Conservation (phyloP, 2,797 vertebrate species). For the Morelia viridis region DNA sequence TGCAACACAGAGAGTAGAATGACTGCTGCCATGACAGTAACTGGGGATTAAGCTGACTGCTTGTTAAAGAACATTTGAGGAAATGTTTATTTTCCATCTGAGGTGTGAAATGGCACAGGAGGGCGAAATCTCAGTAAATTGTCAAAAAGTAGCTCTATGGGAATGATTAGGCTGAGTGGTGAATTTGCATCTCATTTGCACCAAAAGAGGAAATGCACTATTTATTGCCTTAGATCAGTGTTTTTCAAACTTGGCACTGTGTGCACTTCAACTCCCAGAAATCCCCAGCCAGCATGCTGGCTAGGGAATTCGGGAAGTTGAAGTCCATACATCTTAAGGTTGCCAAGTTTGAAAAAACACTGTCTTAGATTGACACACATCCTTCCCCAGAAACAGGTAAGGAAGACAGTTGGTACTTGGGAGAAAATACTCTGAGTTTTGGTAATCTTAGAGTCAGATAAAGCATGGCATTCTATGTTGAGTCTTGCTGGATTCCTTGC, state of each 20-base stretch:
- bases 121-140: slow-evolving; percentile 25
- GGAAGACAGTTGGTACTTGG: not conserved
- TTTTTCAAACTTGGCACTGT: not conserved
- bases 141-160: slow-evolving; percentile 13
- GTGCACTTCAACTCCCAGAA: not conserved
- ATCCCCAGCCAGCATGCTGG: not conserved
- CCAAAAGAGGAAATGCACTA: not conserved
- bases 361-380: not conserved
- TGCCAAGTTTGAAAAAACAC: not conserved
- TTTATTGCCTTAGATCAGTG: not conserved
- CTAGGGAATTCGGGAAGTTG: not conserved
- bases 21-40: not conserved
- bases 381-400: not conserved
- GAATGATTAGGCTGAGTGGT: slow-evolving; percentile 4
- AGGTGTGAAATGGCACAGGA: not conserved
- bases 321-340: not conserved
- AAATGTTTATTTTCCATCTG: slow-evolving; percentile 7
- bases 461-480: not conserved
- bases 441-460: too few species aligned
- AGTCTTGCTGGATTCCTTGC: not conserved
- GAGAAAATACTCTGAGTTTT: not conserved
- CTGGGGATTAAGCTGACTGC: not conserved
- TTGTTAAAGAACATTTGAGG: slow-evolving; percentile 34
- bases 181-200: slow-evolving; percentile 12
- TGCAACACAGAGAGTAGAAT: not conserved